Base-by-base conservation (phyloP, 1,140 invertebrate species). In the Zaprionus gabonicus region DNA sequence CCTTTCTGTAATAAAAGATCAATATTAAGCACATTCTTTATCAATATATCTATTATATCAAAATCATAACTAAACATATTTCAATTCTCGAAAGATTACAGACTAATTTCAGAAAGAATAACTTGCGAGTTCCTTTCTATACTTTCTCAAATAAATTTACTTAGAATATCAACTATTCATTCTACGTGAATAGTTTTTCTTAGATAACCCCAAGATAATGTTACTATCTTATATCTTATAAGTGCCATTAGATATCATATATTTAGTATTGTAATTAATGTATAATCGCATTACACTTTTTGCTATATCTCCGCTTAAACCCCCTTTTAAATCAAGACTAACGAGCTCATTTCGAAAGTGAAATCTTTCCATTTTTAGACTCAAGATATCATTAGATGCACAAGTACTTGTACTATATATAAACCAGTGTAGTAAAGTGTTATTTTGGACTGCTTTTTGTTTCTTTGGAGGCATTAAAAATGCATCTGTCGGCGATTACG, bases 401-500 rank as follows among this genome's bases (percentile, higher is more conserved):
- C 13, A 46, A 46, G 41, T 46, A 23, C 15, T 2, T 6, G 38
- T 34, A 34, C 31, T 34, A 34, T 10, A 34, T 34, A 41, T n/a
- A 41, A 41, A n/a, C 38, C 12, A 41, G 38, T 41, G 38, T n/a
- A 41, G 4, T 41, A 41, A 41, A 64, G 46, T 41, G 13, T 17
- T 65, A 53, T 44, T 60, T 28, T n/a, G 27, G 20, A 27, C 28
- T 31, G 7, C 31, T 58, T 58, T 25, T 17, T 20, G 15, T 38
- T 38, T 15, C 15, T 60, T 60, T 23, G n/a, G 59, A 34, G 4
- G 44, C 71, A 59, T 73, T 60, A 67, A 71, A 71, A 71, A 60
- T 68, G 71, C 66, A 74, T 74, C 66, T 62, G 51, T 17, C 57
- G 34, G 65, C 34, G 27, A 36, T 68, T 68, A 68, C 23, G 13